Percentiles rank a stretch among this genome's conserved stretches.
phyloP scores from a whole-genome alignment of 2,888 invertebrate species.

The Megaustenia siamemsis region DNA sequence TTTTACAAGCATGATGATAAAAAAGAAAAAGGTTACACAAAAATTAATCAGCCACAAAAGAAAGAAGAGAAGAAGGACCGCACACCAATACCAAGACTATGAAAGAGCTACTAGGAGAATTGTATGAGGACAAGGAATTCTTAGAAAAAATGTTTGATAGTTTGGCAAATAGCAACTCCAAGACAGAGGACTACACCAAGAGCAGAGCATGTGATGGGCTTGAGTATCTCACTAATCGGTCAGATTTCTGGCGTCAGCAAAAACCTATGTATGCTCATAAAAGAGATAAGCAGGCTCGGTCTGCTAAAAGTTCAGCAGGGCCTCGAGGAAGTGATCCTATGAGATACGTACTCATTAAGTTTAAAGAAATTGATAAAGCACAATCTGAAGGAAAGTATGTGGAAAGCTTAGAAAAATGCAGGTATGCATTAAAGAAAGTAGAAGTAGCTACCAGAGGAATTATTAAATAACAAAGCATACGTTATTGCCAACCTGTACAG shows the following conservation, averaged over 20 bases:
- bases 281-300: slow-evolving; percentile 63
- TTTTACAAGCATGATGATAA: slow-evolving; percentile 78
- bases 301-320: slow-evolving; percentile 50
- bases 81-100: slow-evolving; percentile 75
- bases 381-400: slow-evolving; percentile 74
- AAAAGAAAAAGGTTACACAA: slow-evolving; percentile 55
- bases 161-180: slow-evolving; percentile 60
- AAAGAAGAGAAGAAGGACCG: slow-evolving; percentile 71
- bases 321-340: slow-evolving; percentile 62
- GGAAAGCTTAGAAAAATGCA: slow-evolving; percentile 75
- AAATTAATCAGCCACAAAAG: slow-evolving; percentile 62
- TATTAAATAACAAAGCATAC: slow-evolving; percentile 73
- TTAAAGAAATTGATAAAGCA: slow-evolving; percentile 79
- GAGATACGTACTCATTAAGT: slow-evolving; percentile 71
- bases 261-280: slow-evolving; percentile 80
- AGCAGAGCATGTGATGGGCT: slow-evolving; percentile 85
- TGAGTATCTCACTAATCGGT: slow-evolving; percentile 89
- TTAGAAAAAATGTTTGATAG: slow-evolving; percentile 85
- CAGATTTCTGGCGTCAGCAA: slow-evolving; percentile 92
- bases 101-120: slow-evolving; percentile 85
- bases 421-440: slow-evolving; percentile 73
- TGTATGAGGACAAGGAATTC: slow-evolving; percentile 90
- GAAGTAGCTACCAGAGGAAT: slow-evolving; percentile 70
- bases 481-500: slow-evolving; percentile 76
- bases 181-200: slow-evolving; percentile 69